Conservation (phyloP, 2,797 vertebrate genomes). For the Rhynchotus rufescens region DNA sequence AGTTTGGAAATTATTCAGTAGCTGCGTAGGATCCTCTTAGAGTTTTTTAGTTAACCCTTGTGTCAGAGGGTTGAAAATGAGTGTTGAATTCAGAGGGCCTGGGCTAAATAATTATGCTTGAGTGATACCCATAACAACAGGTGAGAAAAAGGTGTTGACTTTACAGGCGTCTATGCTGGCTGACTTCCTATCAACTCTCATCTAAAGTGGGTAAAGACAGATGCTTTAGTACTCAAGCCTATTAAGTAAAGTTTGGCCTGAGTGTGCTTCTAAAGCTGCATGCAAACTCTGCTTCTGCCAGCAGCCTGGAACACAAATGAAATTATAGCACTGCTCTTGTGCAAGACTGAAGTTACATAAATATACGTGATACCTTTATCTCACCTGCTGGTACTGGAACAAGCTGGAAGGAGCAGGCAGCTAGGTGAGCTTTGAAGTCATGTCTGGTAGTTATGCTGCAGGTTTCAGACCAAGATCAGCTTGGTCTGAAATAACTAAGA, state of each 20-base stretch:
- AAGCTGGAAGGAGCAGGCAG: not conserved
- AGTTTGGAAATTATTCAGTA: not conserved
- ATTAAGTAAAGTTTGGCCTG: not conserved
- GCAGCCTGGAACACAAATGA: not conserved
- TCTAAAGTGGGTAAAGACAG: not conserved
- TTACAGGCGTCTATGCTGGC: not conserved
- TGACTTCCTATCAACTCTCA: not conserved
- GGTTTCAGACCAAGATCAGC: not conserved
- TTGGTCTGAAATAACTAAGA: not conserved
- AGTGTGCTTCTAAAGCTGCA: not conserved
- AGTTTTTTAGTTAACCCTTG: not conserved
- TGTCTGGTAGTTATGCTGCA: not conserved
- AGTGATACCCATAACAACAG: not conserved
- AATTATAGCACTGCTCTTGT: not conserved
- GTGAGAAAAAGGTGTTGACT: not conserved
- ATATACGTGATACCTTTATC: not conserved
- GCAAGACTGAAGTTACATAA: constrained; percentile 4
- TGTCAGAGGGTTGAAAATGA: not conserved
- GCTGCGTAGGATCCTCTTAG: not conserved
- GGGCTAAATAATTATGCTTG: not conserved
- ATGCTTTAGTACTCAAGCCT: not conserved
- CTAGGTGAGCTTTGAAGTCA: not conserved
- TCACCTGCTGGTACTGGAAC: not conserved
- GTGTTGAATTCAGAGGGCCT: accelerated
- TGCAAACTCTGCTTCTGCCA: not conserved